Base-by-base conservation (phyloP, 2,113 vertebrate genomes). In the Nothoprocta perdicaria region DNA sequence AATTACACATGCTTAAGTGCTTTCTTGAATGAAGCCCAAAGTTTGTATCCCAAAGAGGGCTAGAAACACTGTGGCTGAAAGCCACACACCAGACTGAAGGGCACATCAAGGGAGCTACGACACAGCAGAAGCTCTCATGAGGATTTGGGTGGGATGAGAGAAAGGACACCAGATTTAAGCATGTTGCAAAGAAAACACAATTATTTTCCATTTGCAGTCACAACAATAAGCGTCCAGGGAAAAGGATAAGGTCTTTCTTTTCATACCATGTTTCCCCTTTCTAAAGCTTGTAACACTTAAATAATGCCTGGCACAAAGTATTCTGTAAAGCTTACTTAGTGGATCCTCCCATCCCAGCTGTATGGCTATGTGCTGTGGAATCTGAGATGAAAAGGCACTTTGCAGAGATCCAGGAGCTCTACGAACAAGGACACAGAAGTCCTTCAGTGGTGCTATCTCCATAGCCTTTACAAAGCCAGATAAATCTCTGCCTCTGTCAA, bases 21-120 rank as follows among this genome's bases (percentile, higher is more conserved):
- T 96, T 96, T 96, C 91, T 95, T 96, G 95, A 96, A 95, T 91
- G 91, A 93, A 92, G 65, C 92, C 96, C 94, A 96, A 94, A 91
- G 84, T 85, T 84, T 92, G 89, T 75, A 92, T 93, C 76, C 82
- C 69, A 76, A 93, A 83, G 87, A 95, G 91, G 91, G 91, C 79
- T 78, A 78, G 89, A 89, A 95, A 65, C 26, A 45, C 86, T 61
- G 61, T 77, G 86, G 75, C 89, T 92, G 86, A 93, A 93, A 95
- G 90, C 78, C 80, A 91, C 76, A 89, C 65, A 24, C 52, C 1
- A 3, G 79, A 92, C 72, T 45, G 80, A 93, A 84, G 75, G 65
- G 76, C 63, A 2, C 57, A 61, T 67, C 76, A 72, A 78, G 92
- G 80, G 89, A 95, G 68, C 76, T 75, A 29, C 87, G 77, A 87